Evolutionary conservation across 2,888 invertebrate genomes (phyloP).

Genomic region (Lasioglossum oenotherae): DNA sequence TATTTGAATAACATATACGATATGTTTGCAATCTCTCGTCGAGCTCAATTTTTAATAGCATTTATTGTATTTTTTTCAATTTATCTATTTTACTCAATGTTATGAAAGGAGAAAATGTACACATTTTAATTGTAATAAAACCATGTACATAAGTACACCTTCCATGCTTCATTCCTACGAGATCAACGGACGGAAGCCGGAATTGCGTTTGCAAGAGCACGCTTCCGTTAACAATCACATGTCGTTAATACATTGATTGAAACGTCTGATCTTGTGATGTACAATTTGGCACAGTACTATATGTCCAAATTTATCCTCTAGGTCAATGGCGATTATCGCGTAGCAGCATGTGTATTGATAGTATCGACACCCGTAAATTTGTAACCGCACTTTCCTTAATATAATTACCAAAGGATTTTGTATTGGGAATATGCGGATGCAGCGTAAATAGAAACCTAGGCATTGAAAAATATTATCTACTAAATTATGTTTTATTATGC

Average conservation of each 20-base stretch:
- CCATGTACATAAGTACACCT: constrained; percentile 45
- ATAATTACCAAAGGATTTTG: background rate
- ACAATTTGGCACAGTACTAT: constrained; percentile 71
- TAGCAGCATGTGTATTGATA: constrained; percentile 40
- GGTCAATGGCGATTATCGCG: constrained; percentile 73
- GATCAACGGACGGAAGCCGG: constrained; percentile 50
- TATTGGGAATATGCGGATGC: background rate
- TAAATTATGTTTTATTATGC: background rate
- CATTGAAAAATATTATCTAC: background rate
- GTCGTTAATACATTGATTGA: constrained; percentile 61
- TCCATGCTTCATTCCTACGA: constrained; percentile 2
- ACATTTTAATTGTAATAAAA: constrained; percentile 60
- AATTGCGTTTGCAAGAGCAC: constrained; percentile 10
- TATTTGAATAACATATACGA: constrained; percentile 12
- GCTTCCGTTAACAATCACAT: constrained; percentile 19
- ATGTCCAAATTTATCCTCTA: constrained; percentile 73
- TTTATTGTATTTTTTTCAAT: constrained; percentile 56
- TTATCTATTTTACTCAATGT: constrained; percentile 68
- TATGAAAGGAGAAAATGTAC: constrained; percentile 47
- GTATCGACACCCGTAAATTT: constrained; percentile 21
- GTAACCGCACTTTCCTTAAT: background rate
- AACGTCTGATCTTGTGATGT: constrained; percentile 33
- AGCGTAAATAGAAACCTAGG: background rate
- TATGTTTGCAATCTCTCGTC: constrained; percentile 32
- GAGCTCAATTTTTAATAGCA: constrained; percentile 69